Evolutionary conservation across 2,888 invertebrate genomes (phyloP), one percentile per base, ranked within the genome.

Genomic region (Heliothis peltigera): DNA sequence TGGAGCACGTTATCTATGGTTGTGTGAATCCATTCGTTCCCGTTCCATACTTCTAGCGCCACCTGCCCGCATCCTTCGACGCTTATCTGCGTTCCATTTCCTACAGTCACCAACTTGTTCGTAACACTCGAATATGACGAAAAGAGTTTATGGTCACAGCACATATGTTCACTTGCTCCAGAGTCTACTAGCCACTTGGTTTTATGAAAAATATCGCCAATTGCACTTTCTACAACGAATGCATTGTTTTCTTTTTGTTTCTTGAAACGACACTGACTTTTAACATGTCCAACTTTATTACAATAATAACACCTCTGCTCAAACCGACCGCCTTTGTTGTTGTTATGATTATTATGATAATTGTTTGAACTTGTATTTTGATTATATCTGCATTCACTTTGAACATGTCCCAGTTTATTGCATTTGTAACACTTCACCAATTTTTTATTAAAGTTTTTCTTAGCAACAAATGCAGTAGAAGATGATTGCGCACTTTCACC

Each of bases 111-210:
- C 0, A 51, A 47, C 52, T 75, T 76, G 1, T 66, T n/a, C 4
- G 35, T 18, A 21, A 56, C 10, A 1, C 2, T 12, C 3, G 54
- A 49, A 28, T 49, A 77, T 54, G 64, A 61, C 0, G 48, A 47
- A 53, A 80, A 76, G 4, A 83, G 17, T 21, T 46, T 4, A 0
- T 47, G 28, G 62, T 81, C 71, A 25, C 67, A 19, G 22, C 80
- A 81, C 77, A 63, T 63, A 42, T 63, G 63, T 52, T 63, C 46
- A 10, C 39, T 78, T 5, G 81, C 76, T 6, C 80, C 79, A 0
- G 79, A 49, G 47, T 81, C 81, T 22, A 81, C 70, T 35, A 78
- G 10, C 78, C 79, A 82, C 46, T 67, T n/a, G 6, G 77, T 19
- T 59, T 64, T 78, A 15, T 1, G 1, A 32, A 32, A 32, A 32